Evolutionary conservation across 37 sponge, comb jelly and placozoan species (phyloP).

Genomic region (Beroe ovata): DNA sequence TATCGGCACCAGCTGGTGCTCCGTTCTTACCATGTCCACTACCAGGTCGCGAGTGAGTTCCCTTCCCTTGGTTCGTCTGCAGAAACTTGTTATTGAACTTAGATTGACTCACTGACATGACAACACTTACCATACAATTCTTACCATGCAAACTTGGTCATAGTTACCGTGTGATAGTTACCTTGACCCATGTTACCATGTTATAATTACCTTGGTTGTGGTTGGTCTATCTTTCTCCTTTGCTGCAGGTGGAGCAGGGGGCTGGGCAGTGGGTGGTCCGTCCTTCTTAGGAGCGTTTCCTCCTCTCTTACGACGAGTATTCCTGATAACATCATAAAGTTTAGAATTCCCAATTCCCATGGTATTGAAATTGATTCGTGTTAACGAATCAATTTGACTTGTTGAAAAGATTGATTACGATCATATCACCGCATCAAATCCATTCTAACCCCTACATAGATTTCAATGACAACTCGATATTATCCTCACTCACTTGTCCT

Average conservation of each 20-base stretch:
- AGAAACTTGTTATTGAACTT: background rate
- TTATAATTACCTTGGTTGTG: slow-evolving; percentile 17
- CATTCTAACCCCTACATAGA: too few relatives aligned
- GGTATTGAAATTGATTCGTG: too few relatives aligned
- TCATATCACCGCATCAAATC: too few relatives aligned
- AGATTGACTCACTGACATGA: background rate
- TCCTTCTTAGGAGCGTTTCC: slow-evolving; percentile 57
- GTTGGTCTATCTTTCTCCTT: slow-evolving; percentile 44
- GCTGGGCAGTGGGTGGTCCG: background rate
- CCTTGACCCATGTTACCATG: background rate
- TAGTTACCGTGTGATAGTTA: background rate
- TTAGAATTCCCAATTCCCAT: too few relatives aligned
- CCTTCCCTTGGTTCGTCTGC: background rate
- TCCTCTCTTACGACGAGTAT: slow-evolving; percentile 57
- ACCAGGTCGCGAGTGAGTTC: slow-evolving; percentile 5
- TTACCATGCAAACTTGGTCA: background rate
- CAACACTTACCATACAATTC: background rate
- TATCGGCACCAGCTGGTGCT: slow-evolving; percentile 6
- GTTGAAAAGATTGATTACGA: too few relatives aligned
- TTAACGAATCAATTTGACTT: too few relatives aligned
- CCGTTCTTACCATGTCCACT: slow-evolving; percentile 56
- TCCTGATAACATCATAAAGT: background rate
- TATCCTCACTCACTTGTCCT: slow-evolving; percentile 47
- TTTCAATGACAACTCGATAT: background rate
- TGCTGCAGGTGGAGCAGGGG: slow-evolving; percentile 1